Evolutionary conservation across 2,113 vertebrate genomes (phyloP).

Genomic region (Zosterops lateralis): DNA sequence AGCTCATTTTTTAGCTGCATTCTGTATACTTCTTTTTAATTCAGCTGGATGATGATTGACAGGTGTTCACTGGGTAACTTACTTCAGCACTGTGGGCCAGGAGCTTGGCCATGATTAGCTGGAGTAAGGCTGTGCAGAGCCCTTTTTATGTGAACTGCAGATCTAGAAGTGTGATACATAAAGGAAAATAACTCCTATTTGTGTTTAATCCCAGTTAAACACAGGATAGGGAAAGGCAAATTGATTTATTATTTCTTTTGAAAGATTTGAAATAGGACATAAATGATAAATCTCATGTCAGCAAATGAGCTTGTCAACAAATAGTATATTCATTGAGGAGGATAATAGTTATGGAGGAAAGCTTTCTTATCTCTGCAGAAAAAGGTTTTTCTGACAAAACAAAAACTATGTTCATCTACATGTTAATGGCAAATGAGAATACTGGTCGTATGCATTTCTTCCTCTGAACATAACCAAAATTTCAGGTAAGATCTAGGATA

Average conservation of each 20-base stretch:
- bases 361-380: not conserved
- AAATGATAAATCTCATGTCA: not conserved
- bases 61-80: not conserved
- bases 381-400: not conserved
- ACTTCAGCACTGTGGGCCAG: not conserved
- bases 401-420: not conserved
- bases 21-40: not conserved
- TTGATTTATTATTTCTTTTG: not conserved
- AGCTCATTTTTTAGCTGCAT: not conserved
- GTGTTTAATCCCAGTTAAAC: not conserved
- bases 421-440: not conserved
- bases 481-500: not conserved
- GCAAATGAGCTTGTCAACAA: not conserved
- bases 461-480: not conserved
- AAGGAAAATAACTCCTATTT: not conserved
- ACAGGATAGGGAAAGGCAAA: not conserved
- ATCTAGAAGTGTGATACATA: not conserved
- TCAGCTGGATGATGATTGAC: not conserved
- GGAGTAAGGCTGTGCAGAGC: not conserved
- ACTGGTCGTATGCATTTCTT: not conserved
- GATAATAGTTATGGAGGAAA: not conserved
- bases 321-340: not conserved
- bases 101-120: not conserved
- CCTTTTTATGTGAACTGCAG: not conserved
- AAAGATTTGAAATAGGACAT: not conserved